These are phyloP conservation scores for Lethocerus indicus DNA, from an alignment of 1,140 invertebrate species.

Conservation along the genomic window DNA sequence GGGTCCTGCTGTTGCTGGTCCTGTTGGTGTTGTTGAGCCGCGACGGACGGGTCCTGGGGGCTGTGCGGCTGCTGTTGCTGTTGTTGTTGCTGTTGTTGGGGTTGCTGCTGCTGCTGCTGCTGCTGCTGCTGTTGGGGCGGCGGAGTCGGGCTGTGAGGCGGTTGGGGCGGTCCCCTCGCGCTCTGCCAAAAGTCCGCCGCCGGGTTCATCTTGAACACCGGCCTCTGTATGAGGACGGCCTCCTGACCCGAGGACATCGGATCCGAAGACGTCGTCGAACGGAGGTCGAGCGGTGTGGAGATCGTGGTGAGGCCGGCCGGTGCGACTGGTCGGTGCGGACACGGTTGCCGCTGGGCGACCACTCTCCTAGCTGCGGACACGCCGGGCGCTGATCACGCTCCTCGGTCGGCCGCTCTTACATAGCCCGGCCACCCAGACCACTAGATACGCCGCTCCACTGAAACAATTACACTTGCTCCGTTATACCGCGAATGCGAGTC, in stretches of 20 bases:
- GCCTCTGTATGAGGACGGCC: conserved; percentile 21
- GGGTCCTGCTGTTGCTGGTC: conserved; percentile 15
- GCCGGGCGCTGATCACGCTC: too few species aligned
- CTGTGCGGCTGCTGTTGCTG: conserved; percentile 14
- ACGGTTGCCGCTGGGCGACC: too few species aligned
- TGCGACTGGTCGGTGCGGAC: too few species aligned
- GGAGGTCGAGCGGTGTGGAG: conserved; percentile 20
- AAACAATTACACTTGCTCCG: neutral
- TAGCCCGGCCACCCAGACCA: too few species aligned
- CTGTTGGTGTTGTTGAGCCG: conserved; percentile 16
- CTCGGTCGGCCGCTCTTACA: too few species aligned
- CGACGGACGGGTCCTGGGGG: conserved; percentile 2
- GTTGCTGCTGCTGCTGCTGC: conserved; percentile 6
- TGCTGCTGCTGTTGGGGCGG: conserved; percentile 2
- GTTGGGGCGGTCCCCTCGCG: conserved; percentile 14
- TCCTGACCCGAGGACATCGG: conserved; percentile 13
- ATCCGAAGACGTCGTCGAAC: conserved; percentile 19
- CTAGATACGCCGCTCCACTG: too few species aligned
- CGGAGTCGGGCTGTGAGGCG: conserved; percentile 12
- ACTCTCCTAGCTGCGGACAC: too few species aligned
- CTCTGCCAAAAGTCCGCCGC: conserved; percentile 20
- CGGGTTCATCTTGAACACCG: conserved; percentile 23
- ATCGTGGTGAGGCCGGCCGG: conserved; percentile 17
- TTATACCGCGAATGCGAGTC: neutral
- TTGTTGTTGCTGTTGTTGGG: conserved; percentile 11